Conservation (phyloP, 2,113 vertebrate genomes). For the Naja naja region DNA sequence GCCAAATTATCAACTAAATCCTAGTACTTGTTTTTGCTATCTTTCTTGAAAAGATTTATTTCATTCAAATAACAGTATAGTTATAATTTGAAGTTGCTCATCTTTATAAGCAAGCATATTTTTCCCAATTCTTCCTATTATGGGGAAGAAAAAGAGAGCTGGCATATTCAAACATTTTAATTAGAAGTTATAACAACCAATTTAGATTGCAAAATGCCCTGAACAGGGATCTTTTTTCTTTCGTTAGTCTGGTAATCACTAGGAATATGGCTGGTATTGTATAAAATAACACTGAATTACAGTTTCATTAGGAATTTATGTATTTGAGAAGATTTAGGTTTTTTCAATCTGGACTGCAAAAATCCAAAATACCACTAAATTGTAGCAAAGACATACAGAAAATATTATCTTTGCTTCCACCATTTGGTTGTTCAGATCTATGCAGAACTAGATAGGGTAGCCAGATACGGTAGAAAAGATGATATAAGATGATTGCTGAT, state of each 20-base stretch:
- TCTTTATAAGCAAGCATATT: neutral
- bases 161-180: neutral
- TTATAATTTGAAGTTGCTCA: neutral
- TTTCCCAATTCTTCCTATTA: neutral
- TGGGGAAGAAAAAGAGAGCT: neutral
- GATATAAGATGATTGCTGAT: neutral
- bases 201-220: neutral
- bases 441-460: neutral
- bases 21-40: constrained; percentile 3
- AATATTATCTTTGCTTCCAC: neutral
- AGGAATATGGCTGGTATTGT: too few species aligned
- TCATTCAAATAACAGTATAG: neutral
- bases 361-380: neutral
- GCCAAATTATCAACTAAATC: constrained; percentile 18
- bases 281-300: neutral
- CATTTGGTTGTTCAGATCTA: neutral
- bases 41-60: neutral
- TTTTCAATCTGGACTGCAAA: neutral
- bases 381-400: neutral
- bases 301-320: neutral
- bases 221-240: neutral
- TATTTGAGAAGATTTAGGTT: neutral
- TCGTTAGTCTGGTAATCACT: neutral
- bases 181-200: neutral
- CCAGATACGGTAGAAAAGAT: neutral